Evolutionary conservation across 2,888 invertebrate genomes (phyloP), one percentile per base, ranked within the genome.

Genomic region (Globia sparganii): DNA sequence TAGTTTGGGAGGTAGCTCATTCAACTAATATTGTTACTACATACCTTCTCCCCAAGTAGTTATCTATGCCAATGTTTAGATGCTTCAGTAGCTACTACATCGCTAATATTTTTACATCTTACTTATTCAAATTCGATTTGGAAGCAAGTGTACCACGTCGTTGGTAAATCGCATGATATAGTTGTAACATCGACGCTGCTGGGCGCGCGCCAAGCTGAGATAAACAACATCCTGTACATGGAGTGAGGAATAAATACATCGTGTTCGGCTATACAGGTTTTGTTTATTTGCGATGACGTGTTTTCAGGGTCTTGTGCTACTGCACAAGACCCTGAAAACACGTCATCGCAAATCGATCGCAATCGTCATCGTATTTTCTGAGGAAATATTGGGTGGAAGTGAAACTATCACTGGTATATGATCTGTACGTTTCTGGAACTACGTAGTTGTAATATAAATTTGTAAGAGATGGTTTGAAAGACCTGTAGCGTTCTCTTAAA

Each of bases 121-220:
- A 67, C 40, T 64, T 81, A 82, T 82, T 85, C 76, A 85, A 85
- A 85, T 85, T 85, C 53, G 49, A 75, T 81, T 81, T 69, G 18
- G 53, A 53, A 67, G 81, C 85, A 67, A 80, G 62, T 70, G 72
- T 73, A 83, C 18, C 66, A 62, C 61, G 58, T 74, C 77, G 40
- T 70, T 67, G 82, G 66, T 82, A 77, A 67, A 61, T 56, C 70
- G 59, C 67, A 62, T 78, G 73, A 83, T 81, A 77, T 83, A 86
- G 78, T 78, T 83, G 86, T 83, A 77, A 58, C 68, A 61, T 13
- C 65, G 75, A 58, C 37, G 65, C 53, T 72, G 68, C 80, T 87
- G 87, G 89, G 77, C 72, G 79, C 53, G 79, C 74, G 87, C 87
- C 87, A 88, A 83, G 59, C 81, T 75, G 66, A 77, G 87, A 87